Evolutionary conservation across 1,140 invertebrate genomes (phyloP), one percentile per base, ranked within the genome.

Genomic region (Neodiprion lecontei): DNA sequence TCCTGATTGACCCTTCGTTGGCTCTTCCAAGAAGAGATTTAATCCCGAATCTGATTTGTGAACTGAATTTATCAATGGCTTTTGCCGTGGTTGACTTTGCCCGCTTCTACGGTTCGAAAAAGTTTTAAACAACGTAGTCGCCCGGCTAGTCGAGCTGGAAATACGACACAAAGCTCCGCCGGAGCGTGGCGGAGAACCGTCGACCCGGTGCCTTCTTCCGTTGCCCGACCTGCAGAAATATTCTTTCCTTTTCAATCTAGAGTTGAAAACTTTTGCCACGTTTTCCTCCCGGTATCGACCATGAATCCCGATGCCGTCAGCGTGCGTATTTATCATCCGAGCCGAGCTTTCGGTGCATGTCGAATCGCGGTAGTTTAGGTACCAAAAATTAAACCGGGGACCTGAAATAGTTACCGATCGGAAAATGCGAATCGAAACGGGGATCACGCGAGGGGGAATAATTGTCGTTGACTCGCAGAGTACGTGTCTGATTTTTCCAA

Each of bases 31-130:
- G n/a, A 61, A 61, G n/a, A 61, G n/a, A 61, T 61, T 12, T 61
- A 61, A 61, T 61, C 53, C 8, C 53, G 7, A 61, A 17, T 61
- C 53, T 61, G 53, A 61, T 61, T 61, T 61, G 53, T 61, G n/a
- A 61, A 61, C 53, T 61, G 53, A 61, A 61, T 61, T 61, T 61
- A 61, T 61, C 53, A 61, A 61, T 61, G 53, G 53, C 11, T 61
- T 61, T 61, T 17, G 53, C 53, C n/a, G n/a, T 61, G 53, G 53
- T 61, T 61, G 11, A 61, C 9, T 61, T 61, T 61, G 5, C n/a
- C 53, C n/a, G 53, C 11, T 61, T 61, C 53, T 14, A 61, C 53
- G 53, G 53, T 61, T 61, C 53, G 53, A 3, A 12, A 61, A 61
- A 61, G 11, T 61, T 61, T 61, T 17, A 61, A 61, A 61, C 53